Base-by-base conservation (phyloP, 2,113 vertebrate genomes). In the Zosterops borbonicus region DNA sequence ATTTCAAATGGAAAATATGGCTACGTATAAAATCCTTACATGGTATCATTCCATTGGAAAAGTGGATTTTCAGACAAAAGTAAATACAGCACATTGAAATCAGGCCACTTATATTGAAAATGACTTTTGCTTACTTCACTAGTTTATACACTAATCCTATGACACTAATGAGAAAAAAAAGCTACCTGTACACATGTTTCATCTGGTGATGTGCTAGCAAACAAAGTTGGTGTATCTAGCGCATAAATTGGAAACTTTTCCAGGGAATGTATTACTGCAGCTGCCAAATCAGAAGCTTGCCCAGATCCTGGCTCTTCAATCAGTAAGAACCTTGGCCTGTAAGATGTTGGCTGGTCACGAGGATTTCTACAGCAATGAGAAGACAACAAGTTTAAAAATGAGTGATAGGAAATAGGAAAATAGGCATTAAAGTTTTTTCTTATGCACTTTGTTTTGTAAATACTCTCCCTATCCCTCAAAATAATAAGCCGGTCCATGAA, bases 111-210 rank as follows among this genome's bases (percentile, higher is more conserved):
- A 63, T 14, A 56, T 4, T 42, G 73, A 62, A 39, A 81, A 21
- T 56, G 6, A 69, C 21, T 84, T 69, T 41, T 77, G 17, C 27
- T 79, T 31, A 41, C 4, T 56, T 62, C 21, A 42, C 13, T 28
- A 37, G 13, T 78, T 92, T 62, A 74, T 12, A 41, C 31, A 50
- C 14, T 19, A 78, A 62, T 46, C 11, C 44, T 9, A 14, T 39
- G 41, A 88, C 21, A 70, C 41, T 60, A 53, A 70, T 2, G 3
- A 62, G 17, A 10, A 49, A 47, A 77, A 65, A 65, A 79, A 92
- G 37, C 90, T 97, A 99, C 99, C 99, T 99, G 98, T 56, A 98
- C 98, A 94, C 99, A 99, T 5, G 97, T 98, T 97, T 99, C 99
- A 96, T 99, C 99, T 5, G 99, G 98, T 25, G 98, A 98, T 24